These are phyloP conservation scores for Limnephilus marmoratus DNA, from an alignment of 2,888 invertebrate species.

Conservation along the genomic window DNA sequence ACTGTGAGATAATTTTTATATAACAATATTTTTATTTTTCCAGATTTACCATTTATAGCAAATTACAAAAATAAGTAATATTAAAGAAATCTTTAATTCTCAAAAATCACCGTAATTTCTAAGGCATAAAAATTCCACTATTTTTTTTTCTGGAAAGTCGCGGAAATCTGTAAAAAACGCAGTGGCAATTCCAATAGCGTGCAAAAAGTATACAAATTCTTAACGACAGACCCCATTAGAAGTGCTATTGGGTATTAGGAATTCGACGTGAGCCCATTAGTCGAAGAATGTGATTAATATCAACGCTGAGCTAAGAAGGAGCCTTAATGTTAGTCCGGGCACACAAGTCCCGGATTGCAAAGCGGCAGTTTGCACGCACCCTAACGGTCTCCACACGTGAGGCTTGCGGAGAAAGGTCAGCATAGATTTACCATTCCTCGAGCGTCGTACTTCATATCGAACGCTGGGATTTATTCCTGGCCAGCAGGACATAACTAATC, in stretches of 20 bases:
- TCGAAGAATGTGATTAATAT: not conserved
- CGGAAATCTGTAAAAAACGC: no score
- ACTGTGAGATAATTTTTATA: no score
- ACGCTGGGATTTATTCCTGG: conserved; percentile 49
- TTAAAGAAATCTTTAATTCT: no score
- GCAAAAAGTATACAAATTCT: not conserved
- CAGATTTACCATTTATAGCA: no score
- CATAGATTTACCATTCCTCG: conserved; percentile 51
- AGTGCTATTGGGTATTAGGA: not conserved
- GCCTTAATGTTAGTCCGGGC: not conserved
- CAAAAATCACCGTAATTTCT: no score
- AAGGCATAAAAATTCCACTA: no score
- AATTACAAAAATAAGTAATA: no score
- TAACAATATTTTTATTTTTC: no score
- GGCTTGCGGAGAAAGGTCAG: conserved; percentile 37
- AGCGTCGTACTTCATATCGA: conserved; percentile 45
- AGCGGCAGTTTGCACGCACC: conserved; percentile 19
- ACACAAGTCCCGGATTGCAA: conserved; percentile 3
- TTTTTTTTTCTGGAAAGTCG: no score
- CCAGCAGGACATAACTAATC: conserved; percentile 55
- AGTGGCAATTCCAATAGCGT: not conserved
- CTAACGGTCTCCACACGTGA: conserved; percentile 39
- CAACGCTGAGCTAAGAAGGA: not conserved
- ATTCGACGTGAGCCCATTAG: not conserved
- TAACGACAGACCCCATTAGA: not conserved